Conservation (phyloP, 2,888 invertebrate genomes). For the Pseudococcus jackbeardsleyi region DNA sequence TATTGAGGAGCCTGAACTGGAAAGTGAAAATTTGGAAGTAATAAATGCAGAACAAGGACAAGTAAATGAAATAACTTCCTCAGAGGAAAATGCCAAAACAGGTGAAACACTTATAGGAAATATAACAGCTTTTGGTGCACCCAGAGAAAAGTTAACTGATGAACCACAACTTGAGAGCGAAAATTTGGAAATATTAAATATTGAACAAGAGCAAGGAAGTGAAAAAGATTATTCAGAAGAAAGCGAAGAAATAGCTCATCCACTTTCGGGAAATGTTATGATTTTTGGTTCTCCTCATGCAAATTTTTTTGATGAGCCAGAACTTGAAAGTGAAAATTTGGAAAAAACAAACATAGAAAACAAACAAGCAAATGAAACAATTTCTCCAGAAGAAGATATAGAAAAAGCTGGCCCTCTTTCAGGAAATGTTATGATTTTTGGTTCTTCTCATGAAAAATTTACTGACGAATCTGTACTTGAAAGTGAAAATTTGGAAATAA, state of each 20-base stretch:
- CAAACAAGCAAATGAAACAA: neutral
- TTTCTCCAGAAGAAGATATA: neutral
- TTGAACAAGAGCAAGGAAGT: neutral
- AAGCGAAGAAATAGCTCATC: conserved; percentile 65
- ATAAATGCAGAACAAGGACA: neutral
- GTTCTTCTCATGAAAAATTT: conserved; percentile 60
- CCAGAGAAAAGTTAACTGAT: too few relatives aligned
- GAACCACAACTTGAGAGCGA: neutral
- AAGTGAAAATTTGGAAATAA: neutral
- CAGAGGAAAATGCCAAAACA: conserved; percentile 63
- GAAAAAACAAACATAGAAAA: neutral
- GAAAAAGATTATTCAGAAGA: conserved; percentile 54
- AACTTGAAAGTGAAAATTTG: conserved; percentile 54
- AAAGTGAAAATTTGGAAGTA: neutral
- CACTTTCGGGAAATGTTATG: conserved; percentile 66
- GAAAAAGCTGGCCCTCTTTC: conserved; percentile 66
- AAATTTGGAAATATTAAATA: neutral
- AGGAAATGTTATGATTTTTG: conserved; percentile 65
- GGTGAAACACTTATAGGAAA: conserved; percentile 66
- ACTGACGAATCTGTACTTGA: conserved; percentile 60
- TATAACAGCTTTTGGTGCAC: conserved; percentile 62
- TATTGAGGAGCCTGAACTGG: conserved; percentile 54
- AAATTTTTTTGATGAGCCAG: conserved; percentile 65
- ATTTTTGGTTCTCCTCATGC: conserved; percentile 62
- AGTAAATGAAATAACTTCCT: conserved; percentile 61